Evolutionary conservation across 2,888 invertebrate genomes (phyloP).

Genomic region (Drosophila dives): DNA sequence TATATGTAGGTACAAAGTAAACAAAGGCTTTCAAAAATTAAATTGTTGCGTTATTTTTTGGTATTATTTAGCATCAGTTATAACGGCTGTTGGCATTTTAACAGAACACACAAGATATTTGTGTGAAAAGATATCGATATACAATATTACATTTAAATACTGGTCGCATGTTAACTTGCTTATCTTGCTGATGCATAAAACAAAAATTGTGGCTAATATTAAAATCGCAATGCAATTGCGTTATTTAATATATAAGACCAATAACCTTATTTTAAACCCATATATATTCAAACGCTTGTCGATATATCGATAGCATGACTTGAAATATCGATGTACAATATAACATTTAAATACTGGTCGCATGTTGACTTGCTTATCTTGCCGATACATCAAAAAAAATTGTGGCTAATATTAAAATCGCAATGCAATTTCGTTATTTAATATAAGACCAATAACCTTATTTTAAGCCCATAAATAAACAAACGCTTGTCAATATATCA

Average conservation of each 20-base stretch:
- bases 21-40: conserved; percentile 1
- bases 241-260: neutral
- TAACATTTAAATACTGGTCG: neutral
- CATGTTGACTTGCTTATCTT: neutral
- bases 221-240: neutral
- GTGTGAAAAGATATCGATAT: neutral
- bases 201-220: neutral
- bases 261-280: neutral
- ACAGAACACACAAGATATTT: neutral
- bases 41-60: conserved; percentile 7
- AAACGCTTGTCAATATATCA: conserved; percentile 31
- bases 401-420: neutral
- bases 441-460: neutral
- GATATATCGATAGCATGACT: conserved; percentile 49
- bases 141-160: neutral
- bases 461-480: neutral
- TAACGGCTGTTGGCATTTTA: conserved; percentile 1
- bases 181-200: neutral
- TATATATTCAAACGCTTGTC: conserved; percentile 2
- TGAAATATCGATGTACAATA: neutral
- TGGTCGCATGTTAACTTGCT: neutral
- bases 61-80: neutral
- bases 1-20: conserved; percentile 19
- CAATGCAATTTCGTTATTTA: neutral
- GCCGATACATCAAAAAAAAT: neutral